phyloP scores from a whole-genome alignment of 2,888 invertebrate genomes.

The Lottia gigantea region DNA sequence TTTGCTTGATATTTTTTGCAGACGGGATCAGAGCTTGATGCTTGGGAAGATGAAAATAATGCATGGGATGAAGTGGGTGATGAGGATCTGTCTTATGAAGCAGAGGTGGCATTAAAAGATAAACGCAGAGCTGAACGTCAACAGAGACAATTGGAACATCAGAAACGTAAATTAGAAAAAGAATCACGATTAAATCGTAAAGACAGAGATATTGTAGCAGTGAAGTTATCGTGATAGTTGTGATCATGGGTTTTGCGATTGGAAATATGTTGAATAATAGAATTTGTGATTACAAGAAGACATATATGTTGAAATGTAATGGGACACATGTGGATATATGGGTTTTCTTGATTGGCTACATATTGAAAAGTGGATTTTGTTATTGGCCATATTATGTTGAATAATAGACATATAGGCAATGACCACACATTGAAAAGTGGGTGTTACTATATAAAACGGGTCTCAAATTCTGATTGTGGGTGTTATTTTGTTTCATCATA shows the following conservation, averaged over 20 bases:
- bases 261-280: too few relatives aligned
- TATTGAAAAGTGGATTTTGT: background rate
- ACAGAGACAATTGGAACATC: conserved; percentile 49
- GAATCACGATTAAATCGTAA: conserved; percentile 42
- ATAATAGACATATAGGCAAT: too few relatives aligned
- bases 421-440: too few relatives aligned
- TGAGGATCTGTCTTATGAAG: conserved; percentile 60
- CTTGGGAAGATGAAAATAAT: conserved; percentile 57
- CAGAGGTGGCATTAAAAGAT: conserved; percentile 57
- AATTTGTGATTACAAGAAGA: too few relatives aligned
- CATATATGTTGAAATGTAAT: too few relatives aligned
- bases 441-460: too few relatives aligned
- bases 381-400: too few relatives aligned
- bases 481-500: too few relatives aligned
- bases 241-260: background rate
- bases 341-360: too few relatives aligned
- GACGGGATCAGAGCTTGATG: conserved; percentile 51
- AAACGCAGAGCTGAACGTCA: conserved; percentile 53
- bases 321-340: too few relatives aligned
- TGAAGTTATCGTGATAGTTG: conserved; percentile 52
- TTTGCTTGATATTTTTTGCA: too few relatives aligned
- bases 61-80: conserved; percentile 52
- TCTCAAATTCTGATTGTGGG: too few relatives aligned
- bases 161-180: conserved; percentile 50
- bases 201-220: conserved; percentile 45